Percentiles rank a stretch among this genome's conserved stretches.
phyloP scores from a whole-genome alignment of 1,140 invertebrate species.

The Zaprionus ornatus region DNA sequence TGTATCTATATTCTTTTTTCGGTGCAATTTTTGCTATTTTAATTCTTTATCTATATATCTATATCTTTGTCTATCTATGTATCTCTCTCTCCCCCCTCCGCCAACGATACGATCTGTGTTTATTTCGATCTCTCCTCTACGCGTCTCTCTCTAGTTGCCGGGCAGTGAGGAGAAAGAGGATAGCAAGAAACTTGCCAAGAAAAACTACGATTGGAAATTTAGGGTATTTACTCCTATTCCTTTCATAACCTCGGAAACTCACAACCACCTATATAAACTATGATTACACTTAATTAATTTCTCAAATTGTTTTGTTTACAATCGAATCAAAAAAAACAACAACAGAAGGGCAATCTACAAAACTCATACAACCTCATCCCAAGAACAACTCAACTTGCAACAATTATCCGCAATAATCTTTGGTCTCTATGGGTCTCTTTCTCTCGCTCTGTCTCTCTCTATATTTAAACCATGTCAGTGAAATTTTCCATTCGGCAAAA shows the following conservation, averaged over 20 bases:
- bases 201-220: slow-evolving; percentile 92
- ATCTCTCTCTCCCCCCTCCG: slow-evolving; percentile 25
- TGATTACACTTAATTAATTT: slow-evolving; percentile 31
- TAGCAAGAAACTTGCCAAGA: slow-evolving; percentile 86
- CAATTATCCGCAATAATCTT: slow-evolving; percentile 12
- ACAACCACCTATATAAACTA: slow-evolving; percentile 34
- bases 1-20: slow-evolving; percentile 14
- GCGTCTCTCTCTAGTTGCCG: slow-evolving; percentile 71
- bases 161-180: slow-evolving; percentile 85
- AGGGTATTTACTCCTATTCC: slow-evolving; percentile 86
- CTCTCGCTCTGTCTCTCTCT: slow-evolving; percentile 11
- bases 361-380: slow-evolving; percentile 33
- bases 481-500: slow-evolving; percentile 20
- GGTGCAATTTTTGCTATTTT: slow-evolving; percentile 16
- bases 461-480: slow-evolving; percentile 3
- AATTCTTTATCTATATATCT: slow-evolving; percentile 38
- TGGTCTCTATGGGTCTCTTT: slow-evolving; percentile 20
- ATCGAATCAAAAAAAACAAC: slow-evolving; percentile 8
- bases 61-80: slow-evolving; percentile 35
- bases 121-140: slow-evolving; percentile 17
- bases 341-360: slow-evolving; percentile 26
- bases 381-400: slow-evolving; percentile 20
- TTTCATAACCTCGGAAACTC: slow-evolving; percentile 31
- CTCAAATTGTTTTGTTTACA: slow-evolving; percentile 56
- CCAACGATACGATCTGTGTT: slow-evolving; percentile 44